Conservation (phyloP, 2,888 invertebrate species). For the Onthophagus sagittarius region DNA sequence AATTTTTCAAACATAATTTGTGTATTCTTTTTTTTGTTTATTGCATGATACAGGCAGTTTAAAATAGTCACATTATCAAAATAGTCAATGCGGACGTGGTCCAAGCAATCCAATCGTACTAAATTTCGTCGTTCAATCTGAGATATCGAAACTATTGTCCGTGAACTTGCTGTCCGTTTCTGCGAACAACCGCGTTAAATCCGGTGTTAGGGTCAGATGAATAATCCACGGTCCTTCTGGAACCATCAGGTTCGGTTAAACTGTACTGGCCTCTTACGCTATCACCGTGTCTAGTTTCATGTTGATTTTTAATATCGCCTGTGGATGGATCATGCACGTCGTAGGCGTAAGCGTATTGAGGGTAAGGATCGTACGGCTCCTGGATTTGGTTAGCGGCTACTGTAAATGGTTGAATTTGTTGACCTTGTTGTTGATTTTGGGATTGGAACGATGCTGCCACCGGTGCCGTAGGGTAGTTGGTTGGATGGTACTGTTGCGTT, state of each 20-base stretch:
- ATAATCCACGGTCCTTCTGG: conserved; percentile 43
- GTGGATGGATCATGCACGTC: conserved; percentile 45
- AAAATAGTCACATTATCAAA: conserved; percentile 1
- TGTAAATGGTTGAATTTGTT: conserved; percentile 22
- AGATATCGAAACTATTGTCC: conserved; percentile 13
- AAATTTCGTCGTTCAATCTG: conserved; percentile 14
- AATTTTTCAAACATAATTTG: background rate
- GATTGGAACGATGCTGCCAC: conserved; percentile 22
- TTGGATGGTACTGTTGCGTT: conserved; percentile 36
- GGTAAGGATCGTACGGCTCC: conserved; percentile 45
- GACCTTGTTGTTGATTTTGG: conserved; percentile 16
- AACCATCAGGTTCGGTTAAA: conserved; percentile 44
- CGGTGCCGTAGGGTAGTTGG: conserved; percentile 21
- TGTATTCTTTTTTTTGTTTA: background rate
- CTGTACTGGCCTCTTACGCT: conserved; percentile 45
- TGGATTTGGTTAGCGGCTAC: conserved; percentile 33
- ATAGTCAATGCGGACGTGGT: conserved; percentile 21
- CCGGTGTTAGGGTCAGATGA: conserved; percentile 42
- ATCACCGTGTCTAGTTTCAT: conserved; percentile 43
- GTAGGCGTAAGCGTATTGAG: conserved; percentile 44
- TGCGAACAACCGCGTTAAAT: conserved; percentile 43
- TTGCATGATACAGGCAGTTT: background rate
- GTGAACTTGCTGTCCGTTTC: conserved; percentile 32
- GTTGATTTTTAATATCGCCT: conserved; percentile 46
- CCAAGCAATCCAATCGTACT: conserved; percentile 1